Base-by-base conservation (phyloP, 2,113 vertebrate genomes). In the Lophura nycthemera region DNA sequence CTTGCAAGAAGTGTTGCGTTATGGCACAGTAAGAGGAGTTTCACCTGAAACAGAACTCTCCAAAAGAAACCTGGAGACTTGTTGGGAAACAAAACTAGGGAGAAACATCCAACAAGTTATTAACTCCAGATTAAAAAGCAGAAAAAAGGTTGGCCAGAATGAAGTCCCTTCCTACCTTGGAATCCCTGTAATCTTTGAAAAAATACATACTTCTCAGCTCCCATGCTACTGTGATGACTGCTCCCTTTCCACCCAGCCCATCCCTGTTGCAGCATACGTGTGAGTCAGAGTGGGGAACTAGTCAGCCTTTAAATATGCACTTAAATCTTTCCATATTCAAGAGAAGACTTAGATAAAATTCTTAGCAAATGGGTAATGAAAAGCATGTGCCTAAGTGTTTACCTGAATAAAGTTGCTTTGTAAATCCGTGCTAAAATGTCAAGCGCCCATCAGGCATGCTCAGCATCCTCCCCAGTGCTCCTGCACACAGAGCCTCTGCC, bases 261-360 rank as follows among this genome's bases (percentile, higher is more conserved):
- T 90, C 73, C 80, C 81, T 0, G 0, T 88, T 45, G 63, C 1
- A 13, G 50, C 6, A 4, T 6, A 36, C 2, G 4, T 86, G 83
- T 93, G 89, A 95, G 77, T 93, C 95, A 95, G 83, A 66, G 16
- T 3, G 2, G 48, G 80, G 74, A 95, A 81, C 48, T 45, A 52
- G 54, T 87, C 89, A 89, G 71, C 66, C 83, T 48, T 65, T 76
- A 89, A 89, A 72, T 63, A 96, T 20, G 77, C 45, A 63, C 81
- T 84, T 84, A 82, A 90, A 71, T 69, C 92, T 92, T 94, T 93
- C 86, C 89, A 82, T 40, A 89, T 63, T 82, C 86, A 93, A 73
- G 59, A 84, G 81, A 86, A 54, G 83, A 47, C 66, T 67, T 60
- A 15, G 48, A 88, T 48, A 42, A 52, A 94, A 82, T 84, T 79